Conservation (phyloP, 2,797 vertebrate species). For the Leptodactylus fallax region DNA sequence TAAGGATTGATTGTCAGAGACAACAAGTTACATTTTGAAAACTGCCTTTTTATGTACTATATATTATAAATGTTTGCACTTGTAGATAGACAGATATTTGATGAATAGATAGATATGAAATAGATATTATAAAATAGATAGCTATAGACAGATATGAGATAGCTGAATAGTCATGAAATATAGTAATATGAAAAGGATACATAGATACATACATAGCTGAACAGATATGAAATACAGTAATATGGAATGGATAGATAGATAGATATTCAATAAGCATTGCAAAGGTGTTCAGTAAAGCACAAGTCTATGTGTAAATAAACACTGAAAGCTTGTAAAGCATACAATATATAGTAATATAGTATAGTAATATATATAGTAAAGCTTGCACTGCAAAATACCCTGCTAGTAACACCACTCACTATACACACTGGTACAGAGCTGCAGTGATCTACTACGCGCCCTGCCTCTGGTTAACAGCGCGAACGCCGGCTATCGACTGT, state of each 20-base stretch:
- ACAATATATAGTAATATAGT: background rate
- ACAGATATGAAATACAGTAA: too few species aligned
- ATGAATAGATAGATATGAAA: background rate
- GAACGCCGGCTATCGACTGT: conserved; percentile 30
- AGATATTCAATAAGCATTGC: too few species aligned
- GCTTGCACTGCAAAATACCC: too few species aligned
- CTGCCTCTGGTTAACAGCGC: background rate
- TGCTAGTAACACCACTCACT: too few species aligned
- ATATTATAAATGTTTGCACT: background rate
- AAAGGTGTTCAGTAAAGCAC: too few species aligned
- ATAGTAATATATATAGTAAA: background rate
- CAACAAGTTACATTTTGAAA: background rate
- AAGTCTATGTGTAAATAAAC: too few species aligned
- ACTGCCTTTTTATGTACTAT: background rate
- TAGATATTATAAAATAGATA: background rate
- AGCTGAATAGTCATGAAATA: background rate
- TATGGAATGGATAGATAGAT: background rate
- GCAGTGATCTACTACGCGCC: background rate
- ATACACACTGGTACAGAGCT: background rate
- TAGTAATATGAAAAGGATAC: background rate
- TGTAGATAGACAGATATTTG: background rate
- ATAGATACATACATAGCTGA: background rate
- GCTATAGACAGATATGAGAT: background rate
- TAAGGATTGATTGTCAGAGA: background rate
- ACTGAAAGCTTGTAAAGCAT: background rate